phyloP scores from a whole-genome alignment of 2,888 invertebrate genomes.

The Papilio demoleus region DNA sequence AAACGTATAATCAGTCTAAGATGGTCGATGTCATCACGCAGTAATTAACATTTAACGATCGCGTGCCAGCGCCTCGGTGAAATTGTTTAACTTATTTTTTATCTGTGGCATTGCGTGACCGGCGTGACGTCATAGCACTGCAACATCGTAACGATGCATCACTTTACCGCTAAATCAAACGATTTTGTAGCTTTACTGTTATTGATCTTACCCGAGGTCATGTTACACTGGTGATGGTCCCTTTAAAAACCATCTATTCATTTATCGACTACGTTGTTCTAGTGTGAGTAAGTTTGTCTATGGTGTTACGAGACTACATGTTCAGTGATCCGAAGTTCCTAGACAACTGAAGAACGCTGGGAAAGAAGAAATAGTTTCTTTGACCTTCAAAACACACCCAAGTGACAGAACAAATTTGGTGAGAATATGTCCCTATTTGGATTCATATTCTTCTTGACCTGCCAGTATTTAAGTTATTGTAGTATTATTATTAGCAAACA shows the following conservation, averaged over 20 bases:
- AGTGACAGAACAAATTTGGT: background rate
- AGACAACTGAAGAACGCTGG: no score
- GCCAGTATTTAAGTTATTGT: background rate
- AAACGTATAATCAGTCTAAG: constrained; percentile 15
- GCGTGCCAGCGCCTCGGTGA: constrained; percentile 15
- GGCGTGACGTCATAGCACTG: constrained; percentile 9
- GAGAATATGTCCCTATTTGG: background rate
- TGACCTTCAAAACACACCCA: background rate
- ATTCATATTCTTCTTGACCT: background rate
- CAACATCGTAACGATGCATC: constrained; percentile 18
- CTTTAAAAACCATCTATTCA: no score
- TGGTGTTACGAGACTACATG: no score
- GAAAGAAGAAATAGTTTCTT: no score
- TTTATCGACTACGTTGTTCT: no score
- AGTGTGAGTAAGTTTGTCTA: no score
- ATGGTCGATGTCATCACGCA: constrained; percentile 20
- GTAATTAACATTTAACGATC: constrained; percentile 28
- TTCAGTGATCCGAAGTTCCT: no score
- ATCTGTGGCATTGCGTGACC: constrained; percentile 22
- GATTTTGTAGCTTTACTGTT: constrained; percentile 19
- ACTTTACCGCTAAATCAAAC: constrained; percentile 1
- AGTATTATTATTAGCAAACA: constrained; percentile 9
- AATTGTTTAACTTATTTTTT: constrained; percentile 16
- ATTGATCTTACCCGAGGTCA: background rate
- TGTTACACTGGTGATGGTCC: background rate